Evolutionary conservation across 2,888 invertebrate species (phyloP).

Genomic region (Temnothorax ravouxi): DNA sequence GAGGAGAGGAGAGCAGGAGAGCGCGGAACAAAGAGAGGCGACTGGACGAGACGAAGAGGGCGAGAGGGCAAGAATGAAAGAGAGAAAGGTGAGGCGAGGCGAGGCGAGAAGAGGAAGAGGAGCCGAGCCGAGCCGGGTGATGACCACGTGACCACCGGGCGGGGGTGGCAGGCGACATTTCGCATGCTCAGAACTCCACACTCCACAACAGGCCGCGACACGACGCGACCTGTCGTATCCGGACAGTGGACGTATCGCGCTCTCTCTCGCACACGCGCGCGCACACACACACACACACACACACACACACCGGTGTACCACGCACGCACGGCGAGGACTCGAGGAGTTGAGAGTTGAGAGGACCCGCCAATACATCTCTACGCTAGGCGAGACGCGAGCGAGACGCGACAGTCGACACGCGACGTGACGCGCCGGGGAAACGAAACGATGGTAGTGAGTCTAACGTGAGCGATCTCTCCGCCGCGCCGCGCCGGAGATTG

Average conservation of each 20-base stretch:
- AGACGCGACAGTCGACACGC: background rate
- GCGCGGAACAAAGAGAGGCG: conserved; percentile 17
- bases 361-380: conserved; percentile 44
- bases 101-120: background rate
- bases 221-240: conserved; percentile 57
- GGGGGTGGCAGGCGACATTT: conserved; percentile 85
- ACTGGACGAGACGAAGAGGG: conserved; percentile 14
- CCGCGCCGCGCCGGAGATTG: background rate
- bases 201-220: conserved; percentile 84
- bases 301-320: too few species aligned
- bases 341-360: background rate
- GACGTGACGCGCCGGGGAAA: conserved; percentile 57
- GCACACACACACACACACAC: conserved; percentile 27
- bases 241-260: too few species aligned
- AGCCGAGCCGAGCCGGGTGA: conserved; percentile 54
- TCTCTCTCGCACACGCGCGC: too few species aligned
- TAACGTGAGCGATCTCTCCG: conserved; percentile 4
- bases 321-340: conserved; percentile 51
- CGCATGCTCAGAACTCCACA: conserved; percentile 86
- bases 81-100: background rate
- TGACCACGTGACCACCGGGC: conserved; percentile 84
- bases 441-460: conserved; percentile 52
- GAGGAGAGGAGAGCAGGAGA: background rate
- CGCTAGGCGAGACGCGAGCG: conserved; percentile 43
- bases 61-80: conserved; percentile 17